Percentiles rank a stretch among this genome's conserved stretches.
Conservation (phyloP, 1,140 invertebrate species). For the Ips nitidus region DNA sequence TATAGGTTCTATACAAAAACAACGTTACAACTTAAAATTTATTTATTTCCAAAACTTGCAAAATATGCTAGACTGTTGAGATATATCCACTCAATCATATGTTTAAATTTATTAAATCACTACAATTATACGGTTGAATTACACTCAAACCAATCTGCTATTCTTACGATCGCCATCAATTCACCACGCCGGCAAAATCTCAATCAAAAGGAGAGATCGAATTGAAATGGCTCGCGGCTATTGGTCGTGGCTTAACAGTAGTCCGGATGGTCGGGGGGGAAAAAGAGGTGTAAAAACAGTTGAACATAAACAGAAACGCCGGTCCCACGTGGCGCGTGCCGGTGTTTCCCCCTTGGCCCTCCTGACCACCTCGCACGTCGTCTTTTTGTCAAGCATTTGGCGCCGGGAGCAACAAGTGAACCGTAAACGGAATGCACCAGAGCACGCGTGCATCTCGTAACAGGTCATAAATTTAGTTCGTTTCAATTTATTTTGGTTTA, state of each 20-base stretch:
- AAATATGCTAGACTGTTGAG: no score
- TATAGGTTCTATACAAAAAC: no score
- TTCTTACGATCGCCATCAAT: no score
- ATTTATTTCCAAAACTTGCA: no score
- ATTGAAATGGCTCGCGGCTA: no score
- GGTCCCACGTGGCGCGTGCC: conserved; percentile 27
- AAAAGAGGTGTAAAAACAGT: conserved; percentile 20
- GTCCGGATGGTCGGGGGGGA: neutral
- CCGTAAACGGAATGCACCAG: conserved; percentile 23
- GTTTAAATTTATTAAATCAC: no score
- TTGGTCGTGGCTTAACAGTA: neutral
- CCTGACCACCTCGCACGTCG: conserved; percentile 9
- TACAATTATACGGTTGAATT: no score
- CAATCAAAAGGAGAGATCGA: no score
- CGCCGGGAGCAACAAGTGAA: conserved; percentile 26
- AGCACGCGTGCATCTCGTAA: conserved; percentile 23
- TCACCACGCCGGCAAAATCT: no score
- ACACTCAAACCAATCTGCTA: no score
- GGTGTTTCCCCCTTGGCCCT: neutral
- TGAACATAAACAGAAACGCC: conserved; percentile 25
- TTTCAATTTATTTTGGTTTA: conserved; percentile 11
- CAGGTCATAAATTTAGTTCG: conserved; percentile 23
- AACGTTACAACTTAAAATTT: no score
- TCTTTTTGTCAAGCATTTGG: conserved; percentile 24
- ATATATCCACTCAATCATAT: no score